A percentile compares a stretch with the other conserved stretches of the same genome.
phyloP scores from a whole-genome alignment of 2,113 vertebrate species.

The Nerophis ophidion region DNA sequence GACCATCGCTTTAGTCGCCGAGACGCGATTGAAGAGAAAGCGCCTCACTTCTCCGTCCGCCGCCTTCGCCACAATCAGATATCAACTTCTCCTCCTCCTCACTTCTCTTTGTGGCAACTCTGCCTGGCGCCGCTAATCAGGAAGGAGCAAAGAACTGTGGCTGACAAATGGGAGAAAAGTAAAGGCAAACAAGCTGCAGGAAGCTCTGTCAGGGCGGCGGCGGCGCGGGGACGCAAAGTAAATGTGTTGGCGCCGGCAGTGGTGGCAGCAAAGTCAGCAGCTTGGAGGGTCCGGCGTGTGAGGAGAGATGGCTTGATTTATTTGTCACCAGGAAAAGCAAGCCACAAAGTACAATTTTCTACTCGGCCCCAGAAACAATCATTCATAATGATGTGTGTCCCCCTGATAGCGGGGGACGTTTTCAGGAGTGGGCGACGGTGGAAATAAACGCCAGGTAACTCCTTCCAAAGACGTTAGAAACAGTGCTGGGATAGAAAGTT shows the following conservation, averaged over 20 bases:
- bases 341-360: slow-evolving; percentile 99
- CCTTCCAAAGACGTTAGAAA: slow-evolving; percentile 97
- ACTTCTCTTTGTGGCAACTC: slow-evolving; percentile 31
- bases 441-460: slow-evolving; percentile 99
- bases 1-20: slow-evolving; percentile 58
- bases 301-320: slow-evolving; percentile 96
- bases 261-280: slow-evolving; percentile 74
- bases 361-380: slow-evolving; percentile 97
- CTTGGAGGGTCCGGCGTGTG: slow-evolving; percentile 83
- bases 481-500: slow-evolving; percentile 78
- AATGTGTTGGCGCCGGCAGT: slow-evolving; percentile 50
- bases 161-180: slow-evolving; percentile 37
- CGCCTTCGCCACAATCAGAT: slow-evolving; percentile 62
- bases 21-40: slow-evolving; percentile 42
- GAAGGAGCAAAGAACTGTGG: slow-evolving; percentile 14
- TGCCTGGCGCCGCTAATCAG: slow-evolving; percentile 27
- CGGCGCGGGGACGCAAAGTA: slow-evolving; percentile 22
- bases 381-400: slow-evolving; percentile 98
- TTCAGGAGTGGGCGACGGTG: slow-evolving; percentile 85
- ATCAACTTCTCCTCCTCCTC: slow-evolving; percentile 33
- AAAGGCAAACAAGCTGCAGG: slow-evolving; percentile 42
- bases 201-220: slow-evolving; percentile 45
- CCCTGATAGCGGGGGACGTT: slow-evolving; percentile 91
- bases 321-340: slow-evolving; percentile 88
- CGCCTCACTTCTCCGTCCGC: slow-evolving; percentile 60